A percentile compares a stretch with the other conserved stretches of the same genome.
Evolutionary conservation across 2,797 vertebrate genomes (phyloP).

Genomic region (Eurystomus glaucurus): DNA sequence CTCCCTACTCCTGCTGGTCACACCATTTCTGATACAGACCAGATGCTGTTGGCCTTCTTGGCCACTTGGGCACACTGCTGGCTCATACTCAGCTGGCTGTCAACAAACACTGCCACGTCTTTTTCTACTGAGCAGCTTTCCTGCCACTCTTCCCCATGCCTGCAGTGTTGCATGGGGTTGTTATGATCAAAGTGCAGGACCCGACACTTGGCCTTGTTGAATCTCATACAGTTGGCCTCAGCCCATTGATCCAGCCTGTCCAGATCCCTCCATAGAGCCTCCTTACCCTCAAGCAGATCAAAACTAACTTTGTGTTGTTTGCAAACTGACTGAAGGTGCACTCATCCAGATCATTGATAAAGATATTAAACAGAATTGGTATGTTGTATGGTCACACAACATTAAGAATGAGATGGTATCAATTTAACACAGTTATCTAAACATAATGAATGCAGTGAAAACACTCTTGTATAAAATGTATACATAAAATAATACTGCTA

Average conservation of each 20-base stretch:
- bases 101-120: background rate
- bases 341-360: background rate
- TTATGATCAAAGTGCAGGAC: background rate
- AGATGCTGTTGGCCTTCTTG: background rate
- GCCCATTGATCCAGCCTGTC: fast-evolving
- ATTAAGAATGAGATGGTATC: constrained; percentile 12
- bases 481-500: background rate
- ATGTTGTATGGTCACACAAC: background rate
- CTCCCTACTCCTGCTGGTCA: background rate
- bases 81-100: background rate
- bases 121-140: background rate
- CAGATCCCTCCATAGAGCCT: background rate
- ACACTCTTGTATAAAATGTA: background rate
- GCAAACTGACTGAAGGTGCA: background rate
- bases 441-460: background rate
- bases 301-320: background rate
- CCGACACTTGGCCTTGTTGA: fast-evolving
- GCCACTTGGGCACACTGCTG: background rate
- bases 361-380: background rate
- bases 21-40: fast-evolving
- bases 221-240: fast-evolving
- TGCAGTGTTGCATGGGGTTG: fast-evolving
- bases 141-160: background rate
- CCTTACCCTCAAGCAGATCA: background rate
- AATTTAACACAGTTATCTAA: background rate